A percentile compares a stretch with the other conserved stretches of the same genome.
These are phyloP conservation scores for Strigamia maritima DNA, from an alignment of 2,888 invertebrate genomes.

Conservation along the genomic window DNA sequence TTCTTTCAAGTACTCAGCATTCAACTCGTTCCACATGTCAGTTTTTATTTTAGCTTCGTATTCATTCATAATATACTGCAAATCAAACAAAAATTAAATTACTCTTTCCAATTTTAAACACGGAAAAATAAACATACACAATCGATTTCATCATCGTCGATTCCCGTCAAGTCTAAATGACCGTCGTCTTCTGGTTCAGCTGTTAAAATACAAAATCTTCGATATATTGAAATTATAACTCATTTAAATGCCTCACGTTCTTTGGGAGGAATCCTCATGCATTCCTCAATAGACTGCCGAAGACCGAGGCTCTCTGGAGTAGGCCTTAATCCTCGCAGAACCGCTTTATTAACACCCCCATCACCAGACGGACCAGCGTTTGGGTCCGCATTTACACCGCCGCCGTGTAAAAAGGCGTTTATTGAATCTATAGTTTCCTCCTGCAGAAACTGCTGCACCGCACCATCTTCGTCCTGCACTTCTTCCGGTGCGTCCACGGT, in stretches of 20 bases:
- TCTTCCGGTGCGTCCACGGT: conserved; percentile 31
- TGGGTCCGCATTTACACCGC: neutral
- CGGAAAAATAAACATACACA: conserved; percentile 55
- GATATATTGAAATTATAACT: neutral
- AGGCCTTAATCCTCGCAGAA: conserved; percentile 46
- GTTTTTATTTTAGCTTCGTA: conserved; percentile 79
- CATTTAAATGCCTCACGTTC: neutral
- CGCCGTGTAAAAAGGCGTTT: conserved; percentile 23
- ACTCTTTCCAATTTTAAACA: conserved; percentile 13
- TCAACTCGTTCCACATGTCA: conserved; percentile 79
- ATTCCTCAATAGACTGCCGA: conserved; percentile 58
- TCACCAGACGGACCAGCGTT: neutral
- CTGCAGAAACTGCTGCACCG: conserved; percentile 39
- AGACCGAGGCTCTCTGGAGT: conserved; percentile 73
- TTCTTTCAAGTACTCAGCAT: conserved; percentile 79
- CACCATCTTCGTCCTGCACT: conserved; percentile 40
- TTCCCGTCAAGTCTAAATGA: conserved; percentile 65
- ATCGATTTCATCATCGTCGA: conserved; percentile 88
- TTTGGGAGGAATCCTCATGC: conserved; percentile 43
- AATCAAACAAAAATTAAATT: conserved; percentile 37
- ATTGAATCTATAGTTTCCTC: conserved; percentile 41
- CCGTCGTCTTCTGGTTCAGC: conserved; percentile 47
- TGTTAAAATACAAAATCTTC: too few species aligned
- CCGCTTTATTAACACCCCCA: neutral
- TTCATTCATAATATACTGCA: conserved; percentile 70